phyloP scores from a whole-genome alignment of 2,888 invertebrate genomes.

The Copidosoma aretas region DNA sequence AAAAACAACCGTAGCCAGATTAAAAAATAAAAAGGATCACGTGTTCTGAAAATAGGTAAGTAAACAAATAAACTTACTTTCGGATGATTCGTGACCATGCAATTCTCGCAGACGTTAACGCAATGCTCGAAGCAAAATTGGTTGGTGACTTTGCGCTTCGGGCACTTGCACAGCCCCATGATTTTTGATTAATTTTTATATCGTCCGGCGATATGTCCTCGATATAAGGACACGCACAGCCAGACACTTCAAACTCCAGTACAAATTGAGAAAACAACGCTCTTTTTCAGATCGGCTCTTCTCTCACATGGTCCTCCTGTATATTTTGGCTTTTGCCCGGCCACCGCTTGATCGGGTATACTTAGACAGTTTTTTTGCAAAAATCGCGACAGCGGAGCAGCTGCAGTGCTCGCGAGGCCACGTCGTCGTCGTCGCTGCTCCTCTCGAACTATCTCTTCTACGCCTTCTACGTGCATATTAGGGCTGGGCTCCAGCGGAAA shows the following conservation, averaged over 20 bases:
- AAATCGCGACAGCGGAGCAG: too few relatives aligned
- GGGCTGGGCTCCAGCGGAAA: constrained; percentile 18
- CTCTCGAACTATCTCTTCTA: too few relatives aligned
- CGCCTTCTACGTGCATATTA: neutral
- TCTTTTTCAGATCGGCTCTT: neutral
- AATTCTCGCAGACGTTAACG: constrained; percentile 98
- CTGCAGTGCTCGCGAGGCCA: neutral
- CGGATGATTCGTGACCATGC: constrained; percentile 95
- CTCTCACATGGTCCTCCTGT: neutral
- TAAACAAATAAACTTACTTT: constrained; percentile 71
- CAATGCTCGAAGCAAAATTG: constrained; percentile 99
- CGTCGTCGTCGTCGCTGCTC: neutral
- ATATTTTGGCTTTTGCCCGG: too few relatives aligned
- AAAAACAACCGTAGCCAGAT: neutral
- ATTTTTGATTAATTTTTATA: too few relatives aligned
- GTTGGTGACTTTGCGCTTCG: constrained; percentile 95
- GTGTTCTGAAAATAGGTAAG: neutral
- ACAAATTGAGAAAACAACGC: neutral
- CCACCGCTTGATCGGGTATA: too few relatives aligned
- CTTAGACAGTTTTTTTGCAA: too few relatives aligned
- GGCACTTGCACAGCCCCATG: constrained; percentile 99
- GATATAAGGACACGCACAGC: neutral
- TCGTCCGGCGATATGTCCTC: constrained; percentile 31
- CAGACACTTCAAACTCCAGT: neutral
- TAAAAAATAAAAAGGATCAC: neutral